phyloP scores from a whole-genome alignment of 2,888 invertebrate genomes.

The Agelastica alni region DNA sequence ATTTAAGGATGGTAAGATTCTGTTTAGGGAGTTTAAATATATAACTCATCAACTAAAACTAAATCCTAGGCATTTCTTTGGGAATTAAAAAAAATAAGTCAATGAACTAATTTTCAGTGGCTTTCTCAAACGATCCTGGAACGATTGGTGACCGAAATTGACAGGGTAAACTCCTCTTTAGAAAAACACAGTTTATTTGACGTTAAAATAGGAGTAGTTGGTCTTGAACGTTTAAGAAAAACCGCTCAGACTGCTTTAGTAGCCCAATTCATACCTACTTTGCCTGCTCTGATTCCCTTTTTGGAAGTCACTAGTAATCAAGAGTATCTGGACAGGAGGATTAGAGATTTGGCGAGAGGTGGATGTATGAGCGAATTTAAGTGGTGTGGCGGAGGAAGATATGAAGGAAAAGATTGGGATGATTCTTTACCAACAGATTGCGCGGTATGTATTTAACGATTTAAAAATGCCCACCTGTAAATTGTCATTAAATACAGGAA shows the following conservation, averaged over 20 bases:
- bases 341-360: constrained; percentile 77
- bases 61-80: too few species aligned
- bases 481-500: too few species aligned
- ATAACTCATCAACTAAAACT: too few species aligned
- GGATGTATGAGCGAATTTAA: constrained; percentile 88
- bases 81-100: too few species aligned
- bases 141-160: constrained; percentile 75
- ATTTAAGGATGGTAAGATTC: constrained; percentile 73
- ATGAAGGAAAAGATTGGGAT: constrained; percentile 78
- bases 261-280: constrained; percentile 61
- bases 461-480: too few species aligned
- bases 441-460: constrained; percentile 67
- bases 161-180: constrained; percentile 70
- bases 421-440: constrained; percentile 85
- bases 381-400: constrained; percentile 82
- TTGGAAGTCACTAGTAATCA: constrained; percentile 83
- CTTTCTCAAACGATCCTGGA: constrained; percentile 81
- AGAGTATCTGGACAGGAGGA: constrained; percentile 80
- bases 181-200: constrained; percentile 71
- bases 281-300: constrained; percentile 73
- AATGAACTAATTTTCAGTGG: constrained; percentile 74
- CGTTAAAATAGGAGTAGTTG: constrained; percentile 69
- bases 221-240: constrained; percentile 75
- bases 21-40: too few species aligned
- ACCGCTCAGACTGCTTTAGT: constrained; percentile 63